A percentile compares a stretch with the other conserved stretches of the same genome.
phyloP scores from a whole-genome alignment of 2,797 vertebrate genomes.

The Emydoidea blandingii region DNA sequence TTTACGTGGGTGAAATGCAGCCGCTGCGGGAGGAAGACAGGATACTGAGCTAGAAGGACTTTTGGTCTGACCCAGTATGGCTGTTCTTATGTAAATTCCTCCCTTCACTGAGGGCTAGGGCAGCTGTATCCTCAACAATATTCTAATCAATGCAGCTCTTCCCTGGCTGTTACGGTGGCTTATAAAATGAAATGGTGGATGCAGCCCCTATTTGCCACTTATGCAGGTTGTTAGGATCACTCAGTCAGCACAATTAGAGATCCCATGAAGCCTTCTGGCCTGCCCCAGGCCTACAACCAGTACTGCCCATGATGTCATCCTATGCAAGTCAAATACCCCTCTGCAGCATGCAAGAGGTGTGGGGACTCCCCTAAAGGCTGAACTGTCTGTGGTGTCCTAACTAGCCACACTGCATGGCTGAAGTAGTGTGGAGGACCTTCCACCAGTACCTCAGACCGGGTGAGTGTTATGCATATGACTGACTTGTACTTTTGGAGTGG shows the following conservation, averaged over 20 bases:
- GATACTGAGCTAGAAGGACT: too few species aligned
- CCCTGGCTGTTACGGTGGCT: not conserved
- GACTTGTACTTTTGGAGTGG: not conserved
- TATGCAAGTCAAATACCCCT: not conserved
- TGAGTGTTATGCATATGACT: not conserved
- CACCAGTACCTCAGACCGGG: not conserved
- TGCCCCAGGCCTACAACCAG: not conserved
- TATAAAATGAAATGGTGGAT: not conserved
- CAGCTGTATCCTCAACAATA: not conserved
- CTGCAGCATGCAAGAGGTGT: fast-evolving
- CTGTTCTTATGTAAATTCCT: not conserved
- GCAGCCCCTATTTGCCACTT: fast-evolving
- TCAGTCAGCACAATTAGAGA: not conserved
- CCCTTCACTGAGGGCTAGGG: not conserved
- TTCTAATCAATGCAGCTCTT: not conserved
- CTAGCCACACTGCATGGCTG: fast-evolving
- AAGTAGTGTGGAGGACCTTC: not conserved
- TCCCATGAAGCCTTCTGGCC: not conserved
- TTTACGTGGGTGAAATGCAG: not conserved
- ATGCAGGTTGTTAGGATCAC: not conserved
- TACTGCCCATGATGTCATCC: not conserved
- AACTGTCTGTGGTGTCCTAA: not conserved
- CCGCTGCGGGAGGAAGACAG: too few species aligned
- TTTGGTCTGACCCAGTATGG: too few species aligned
- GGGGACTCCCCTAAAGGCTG: fast-evolving